phyloP scores from a whole-genome alignment of 64 coral and sea anemone genomes.

The Acropora yongei region DNA sequence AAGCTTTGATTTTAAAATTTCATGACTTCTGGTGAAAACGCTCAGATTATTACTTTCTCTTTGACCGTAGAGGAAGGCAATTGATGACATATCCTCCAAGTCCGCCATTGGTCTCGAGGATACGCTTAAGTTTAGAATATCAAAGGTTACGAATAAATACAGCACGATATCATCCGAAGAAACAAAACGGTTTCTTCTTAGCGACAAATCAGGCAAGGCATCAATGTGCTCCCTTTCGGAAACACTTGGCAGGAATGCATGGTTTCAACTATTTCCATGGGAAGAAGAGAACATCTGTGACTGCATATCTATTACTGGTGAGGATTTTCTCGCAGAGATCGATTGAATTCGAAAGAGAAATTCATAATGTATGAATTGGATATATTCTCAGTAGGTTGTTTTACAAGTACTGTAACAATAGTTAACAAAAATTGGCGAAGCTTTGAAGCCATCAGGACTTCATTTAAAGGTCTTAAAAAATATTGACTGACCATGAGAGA shows the following conservation, averaged over 20 bases:
- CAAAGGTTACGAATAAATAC: not conserved
- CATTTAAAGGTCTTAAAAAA: too few relatives aligned
- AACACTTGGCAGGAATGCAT: not conserved
- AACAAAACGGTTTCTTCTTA: conserved; percentile 4
- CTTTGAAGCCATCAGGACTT: too few relatives aligned
- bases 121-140: not conserved
- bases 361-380: too few relatives aligned
- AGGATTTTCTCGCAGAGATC: not conserved
- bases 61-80: not conserved
- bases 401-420: too few relatives aligned
- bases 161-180: not conserved
- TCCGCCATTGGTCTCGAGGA: not conserved
- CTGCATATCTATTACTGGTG: not conserved
- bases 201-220: not conserved
- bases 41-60: too few relatives aligned
- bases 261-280: not conserved
- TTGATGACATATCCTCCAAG: not conserved
- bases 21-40: too few relatives aligned
- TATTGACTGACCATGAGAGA: too few relatives aligned
- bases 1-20: too few relatives aligned
- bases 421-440: too few relatives aligned
- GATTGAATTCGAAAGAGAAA: too few relatives aligned
- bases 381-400: too few relatives aligned
- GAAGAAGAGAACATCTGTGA: not conserved
- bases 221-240: not conserved